Evolutionary conservation across 2,888 invertebrate genomes (phyloP).

Genomic region (Melipona bicolor): DNA sequence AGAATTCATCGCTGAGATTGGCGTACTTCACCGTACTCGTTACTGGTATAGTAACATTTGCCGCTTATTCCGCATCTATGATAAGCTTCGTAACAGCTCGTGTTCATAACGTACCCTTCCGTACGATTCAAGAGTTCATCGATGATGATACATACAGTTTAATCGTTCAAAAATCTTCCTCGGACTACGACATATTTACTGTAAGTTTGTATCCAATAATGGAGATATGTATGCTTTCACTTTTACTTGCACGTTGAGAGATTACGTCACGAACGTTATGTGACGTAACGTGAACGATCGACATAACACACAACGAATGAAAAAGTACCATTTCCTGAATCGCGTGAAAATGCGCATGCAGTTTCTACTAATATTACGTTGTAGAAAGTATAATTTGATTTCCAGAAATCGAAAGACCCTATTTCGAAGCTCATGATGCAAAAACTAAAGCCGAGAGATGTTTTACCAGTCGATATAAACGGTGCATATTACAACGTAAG

Average conservation of each 20-base stretch:
- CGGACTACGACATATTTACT: slow-evolving; percentile 67
- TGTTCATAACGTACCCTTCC: slow-evolving; percentile 68
- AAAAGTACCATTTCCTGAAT: neutral
- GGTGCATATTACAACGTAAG: slow-evolving; percentile 52
- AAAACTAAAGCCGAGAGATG: slow-evolving; percentile 53
- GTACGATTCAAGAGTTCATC: slow-evolving; percentile 72
- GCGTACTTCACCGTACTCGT: slow-evolving; percentile 64
- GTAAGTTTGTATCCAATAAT: slow-evolving; percentile 59
- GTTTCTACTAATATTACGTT: neutral
- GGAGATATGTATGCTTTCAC: slow-evolving; percentile 41
- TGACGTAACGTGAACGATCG: neutral
- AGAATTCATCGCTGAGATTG: slow-evolving; percentile 25
- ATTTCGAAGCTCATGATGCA: slow-evolving; percentile 48
- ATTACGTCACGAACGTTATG: neutral
- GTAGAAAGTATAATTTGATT: neutral
- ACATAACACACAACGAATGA: neutral
- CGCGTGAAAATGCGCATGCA: neutral
- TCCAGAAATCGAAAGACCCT: slow-evolving; percentile 54
- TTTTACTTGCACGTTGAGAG: neutral
- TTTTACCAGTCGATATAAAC: slow-evolving; percentile 53
- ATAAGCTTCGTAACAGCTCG: slow-evolving; percentile 68
- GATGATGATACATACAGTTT: slow-evolving; percentile 72
- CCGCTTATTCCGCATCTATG: slow-evolving; percentile 76
- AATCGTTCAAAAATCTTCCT: slow-evolving; percentile 60
- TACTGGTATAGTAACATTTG: slow-evolving; percentile 65